Base-by-base conservation (phyloP, 2,113 vertebrate genomes). In the Dermatemys mawii region DNA sequence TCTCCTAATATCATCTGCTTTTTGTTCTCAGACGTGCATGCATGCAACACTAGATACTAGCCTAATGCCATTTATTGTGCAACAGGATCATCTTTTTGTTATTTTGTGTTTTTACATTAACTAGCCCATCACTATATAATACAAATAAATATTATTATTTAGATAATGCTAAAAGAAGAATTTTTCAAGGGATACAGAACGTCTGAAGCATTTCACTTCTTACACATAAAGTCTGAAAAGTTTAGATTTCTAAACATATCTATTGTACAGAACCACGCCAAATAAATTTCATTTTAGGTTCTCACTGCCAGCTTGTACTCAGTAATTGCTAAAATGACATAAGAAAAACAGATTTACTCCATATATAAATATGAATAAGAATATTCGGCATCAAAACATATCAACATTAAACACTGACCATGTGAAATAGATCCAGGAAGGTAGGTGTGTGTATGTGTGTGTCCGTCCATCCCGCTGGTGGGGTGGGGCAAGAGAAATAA, bases 401-500 rank as follows among this genome's bases (percentile, higher is more conserved):
- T 12, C 70, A 21, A 53, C 22, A 32, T 1, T 27, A 53, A 50
- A 32, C 29, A 67, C 55, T 0, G 0, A 8, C 29, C 16, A 57
- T 0, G 12, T 9, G 32, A 54, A 79, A 73, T 0, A 0, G 3
- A 60, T n/a, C 57, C 0, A 0, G 10, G 60, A 16, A 48, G 60
- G 24, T 60, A 32, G 27, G 57, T 32, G 16, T 10, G 29, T 60
- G 29, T 32, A 32, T 60, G 5, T 13, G 29, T 35, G 57, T 60
- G 57, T 60, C 27, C 14, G 12, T 13, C 57, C 32, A 60, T 60
- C 32, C 51, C 4, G 8, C 21, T 53, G 51, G 51, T 53, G 51
- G 51, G 54, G 54, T 55, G 54, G 54, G 35, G 35, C 16, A 10
- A 60, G 35, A 11, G 16, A 63, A 8, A 67, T 13, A n/a, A 35